These are phyloP conservation scores for Leptopilina boulardi DNA, from an alignment of 1,140 invertebrate genomes.

Conservation along the genomic window DNA sequence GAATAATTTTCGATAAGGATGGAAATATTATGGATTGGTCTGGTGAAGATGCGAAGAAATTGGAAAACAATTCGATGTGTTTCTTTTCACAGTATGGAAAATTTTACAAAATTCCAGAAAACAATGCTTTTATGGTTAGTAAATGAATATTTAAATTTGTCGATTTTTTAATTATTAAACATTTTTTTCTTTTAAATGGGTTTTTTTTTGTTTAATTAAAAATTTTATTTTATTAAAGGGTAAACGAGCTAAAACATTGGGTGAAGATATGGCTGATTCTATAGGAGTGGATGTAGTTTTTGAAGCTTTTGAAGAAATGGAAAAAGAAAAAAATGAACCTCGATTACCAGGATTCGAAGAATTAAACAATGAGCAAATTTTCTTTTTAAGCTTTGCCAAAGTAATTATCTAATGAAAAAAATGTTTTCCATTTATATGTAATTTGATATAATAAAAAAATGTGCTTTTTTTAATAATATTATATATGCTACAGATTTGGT, in stretches of 20 bases:
- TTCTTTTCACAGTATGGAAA: constrained; percentile 86
- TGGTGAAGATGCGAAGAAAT: constrained; percentile 82
- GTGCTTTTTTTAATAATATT: constrained; percentile 31
- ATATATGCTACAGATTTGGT: constrained; percentile 43
- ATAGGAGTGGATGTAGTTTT: constrained; percentile 86
- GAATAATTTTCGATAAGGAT: constrained; percentile 80
- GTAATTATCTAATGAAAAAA: constrained; percentile 71
- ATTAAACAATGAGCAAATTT: constrained; percentile 85
- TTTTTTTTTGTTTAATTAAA: not conserved
- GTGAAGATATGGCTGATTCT: constrained; percentile 92
- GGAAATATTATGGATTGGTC: constrained; percentile 87
- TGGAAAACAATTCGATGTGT: constrained; percentile 84
- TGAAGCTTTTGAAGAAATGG: constrained; percentile 80
- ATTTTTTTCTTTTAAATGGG: too few species aligned
- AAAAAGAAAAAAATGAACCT: constrained; percentile 75
- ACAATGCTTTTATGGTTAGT: not conserved
- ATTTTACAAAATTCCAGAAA: constrained; percentile 71
- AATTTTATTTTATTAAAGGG: not conserved
- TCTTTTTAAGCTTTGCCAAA: constrained; percentile 89
- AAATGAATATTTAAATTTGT: not conserved
- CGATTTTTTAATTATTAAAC: too few species aligned
- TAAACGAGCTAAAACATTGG: constrained; percentile 76
- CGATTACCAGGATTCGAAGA: constrained; percentile 84
- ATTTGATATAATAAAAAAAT: not conserved
- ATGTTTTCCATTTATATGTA: too few species aligned